A percentile compares a stretch with the other conserved stretches of the same genome.
Evolutionary conservation across 1,140 invertebrate genomes (phyloP).

Genomic region (Meloidogyne floridensis): DNA sequence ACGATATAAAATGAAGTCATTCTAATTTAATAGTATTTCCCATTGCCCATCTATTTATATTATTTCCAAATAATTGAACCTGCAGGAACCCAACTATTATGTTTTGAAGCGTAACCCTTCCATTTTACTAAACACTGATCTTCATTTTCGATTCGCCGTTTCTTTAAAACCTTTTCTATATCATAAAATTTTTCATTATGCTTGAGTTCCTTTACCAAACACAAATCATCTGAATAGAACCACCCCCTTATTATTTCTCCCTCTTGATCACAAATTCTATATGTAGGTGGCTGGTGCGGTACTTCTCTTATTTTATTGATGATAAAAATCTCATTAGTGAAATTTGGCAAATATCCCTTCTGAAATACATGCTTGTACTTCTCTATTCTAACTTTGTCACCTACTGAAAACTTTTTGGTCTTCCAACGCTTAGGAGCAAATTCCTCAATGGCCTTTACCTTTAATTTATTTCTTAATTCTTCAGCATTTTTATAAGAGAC

Average conservation of each 20-base stretch:
- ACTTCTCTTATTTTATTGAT: slow-evolving; percentile 14
- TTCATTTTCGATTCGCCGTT: slow-evolving; percentile 9
- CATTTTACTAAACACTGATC: slow-evolving; percentile 36
- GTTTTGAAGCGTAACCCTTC: neutral
- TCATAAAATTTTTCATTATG: slow-evolving; percentile 28
- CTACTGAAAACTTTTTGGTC: slow-evolving; percentile 8
- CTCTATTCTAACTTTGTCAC: slow-evolving; percentile 30
- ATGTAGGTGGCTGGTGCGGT: slow-evolving; percentile 4
- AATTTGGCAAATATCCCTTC: slow-evolving; percentile 30
- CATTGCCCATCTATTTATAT: neutral
- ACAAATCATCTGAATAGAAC: slow-evolving; percentile 31
- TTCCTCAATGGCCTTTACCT: too few relatives aligned
- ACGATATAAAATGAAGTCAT: slow-evolving; percentile 21
- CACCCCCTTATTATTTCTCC: slow-evolving; percentile 18
- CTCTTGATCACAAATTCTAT: slow-evolving; percentile 1
- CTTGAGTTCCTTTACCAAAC: slow-evolving; percentile 43
- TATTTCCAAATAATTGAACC: slow-evolving; percentile 20
- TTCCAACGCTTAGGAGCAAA: neutral
- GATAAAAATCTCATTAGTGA: slow-evolving; percentile 35
- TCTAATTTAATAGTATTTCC: too few relatives aligned
- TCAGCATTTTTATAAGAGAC: slow-evolving; percentile 40
- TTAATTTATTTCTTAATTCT: slow-evolving; percentile 2
- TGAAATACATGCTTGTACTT: slow-evolving; percentile 31
- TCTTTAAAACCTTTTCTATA: slow-evolving; percentile 17
- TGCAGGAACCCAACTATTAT: slow-evolving; percentile 31